Percentiles rank a stretch among this genome's conserved stretches.
Conservation (phyloP, 2,113 vertebrate species). For the Aspiorhynchus laticeps region DNA sequence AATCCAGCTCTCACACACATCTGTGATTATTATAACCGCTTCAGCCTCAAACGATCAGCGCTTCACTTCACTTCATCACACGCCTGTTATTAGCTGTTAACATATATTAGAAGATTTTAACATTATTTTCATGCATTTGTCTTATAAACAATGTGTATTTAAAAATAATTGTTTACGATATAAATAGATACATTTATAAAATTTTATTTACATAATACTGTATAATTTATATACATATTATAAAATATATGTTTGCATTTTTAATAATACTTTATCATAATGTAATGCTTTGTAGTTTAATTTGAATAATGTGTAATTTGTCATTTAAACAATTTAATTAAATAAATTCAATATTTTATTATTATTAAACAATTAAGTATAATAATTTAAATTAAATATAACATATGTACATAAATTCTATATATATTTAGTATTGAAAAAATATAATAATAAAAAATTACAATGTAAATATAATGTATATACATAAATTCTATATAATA, state of each 20-base stretch:
- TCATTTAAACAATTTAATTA: background rate
- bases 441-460: no score
- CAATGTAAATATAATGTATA: no score
- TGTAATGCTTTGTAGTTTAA: background rate
- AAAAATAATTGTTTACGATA: no score
- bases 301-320: background rate
- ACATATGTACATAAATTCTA: background rate
- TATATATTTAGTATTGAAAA: background rate
- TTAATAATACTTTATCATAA: background rate
- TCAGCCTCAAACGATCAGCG: background rate
- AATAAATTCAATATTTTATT: background rate
- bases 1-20: slow-evolving; percentile 66
- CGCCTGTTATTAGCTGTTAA: background rate
- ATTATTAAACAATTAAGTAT: background rate
- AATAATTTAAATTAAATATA: background rate
- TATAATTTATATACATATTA: background rate
- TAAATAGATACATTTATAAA: no score
- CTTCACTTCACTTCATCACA: background rate
- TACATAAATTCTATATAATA: background rate
- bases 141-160: background rate
- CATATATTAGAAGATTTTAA: background rate
- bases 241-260: background rate
- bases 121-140: background rate
- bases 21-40: background rate
- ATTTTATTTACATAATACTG: background rate